Conservation (phyloP, 2,797 vertebrate species). For the Enteromius argenteus region DNA sequence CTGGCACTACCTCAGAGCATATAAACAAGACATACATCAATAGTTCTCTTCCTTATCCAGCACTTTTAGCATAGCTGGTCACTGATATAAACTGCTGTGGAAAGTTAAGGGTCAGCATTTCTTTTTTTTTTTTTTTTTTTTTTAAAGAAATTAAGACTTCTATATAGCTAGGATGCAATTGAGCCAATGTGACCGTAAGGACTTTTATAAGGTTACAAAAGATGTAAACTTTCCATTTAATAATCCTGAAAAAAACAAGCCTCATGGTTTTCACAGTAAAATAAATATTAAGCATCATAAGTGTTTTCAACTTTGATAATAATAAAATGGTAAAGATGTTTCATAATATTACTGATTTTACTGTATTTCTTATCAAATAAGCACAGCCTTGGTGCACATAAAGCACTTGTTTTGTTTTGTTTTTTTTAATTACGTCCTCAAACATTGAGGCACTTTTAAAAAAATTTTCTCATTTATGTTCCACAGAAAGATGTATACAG, state of each 20-base stretch:
- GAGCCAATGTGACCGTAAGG: not conserved
- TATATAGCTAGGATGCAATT: not conserved
- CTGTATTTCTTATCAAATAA: not conserved
- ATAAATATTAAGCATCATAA: not conserved
- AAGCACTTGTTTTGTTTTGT: not conserved
- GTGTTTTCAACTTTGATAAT: not conserved
- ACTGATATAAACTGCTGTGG: not conserved
- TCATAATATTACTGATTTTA: not conserved
- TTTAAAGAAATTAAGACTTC: not conserved
- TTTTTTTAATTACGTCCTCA: too few species aligned
- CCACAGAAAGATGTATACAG: not conserved
- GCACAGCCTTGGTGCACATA: not conserved
- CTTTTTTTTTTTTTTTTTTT: not conserved
- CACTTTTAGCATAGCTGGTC: not conserved
- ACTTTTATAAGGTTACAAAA: not conserved
- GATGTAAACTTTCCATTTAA: not conserved
- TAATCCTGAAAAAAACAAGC: not conserved
- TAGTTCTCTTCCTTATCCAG: not conserved
- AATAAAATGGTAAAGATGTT: not conserved
- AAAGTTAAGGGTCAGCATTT: not conserved
- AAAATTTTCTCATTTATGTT: not conserved
- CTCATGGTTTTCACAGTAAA: not conserved
- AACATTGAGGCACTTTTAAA: not conserved
- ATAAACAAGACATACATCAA: constrained; percentile 6
- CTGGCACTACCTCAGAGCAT: not conserved